Base-by-base conservation (phyloP, 2,797 vertebrate species). In the Eidolon dupreanum region DNA sequence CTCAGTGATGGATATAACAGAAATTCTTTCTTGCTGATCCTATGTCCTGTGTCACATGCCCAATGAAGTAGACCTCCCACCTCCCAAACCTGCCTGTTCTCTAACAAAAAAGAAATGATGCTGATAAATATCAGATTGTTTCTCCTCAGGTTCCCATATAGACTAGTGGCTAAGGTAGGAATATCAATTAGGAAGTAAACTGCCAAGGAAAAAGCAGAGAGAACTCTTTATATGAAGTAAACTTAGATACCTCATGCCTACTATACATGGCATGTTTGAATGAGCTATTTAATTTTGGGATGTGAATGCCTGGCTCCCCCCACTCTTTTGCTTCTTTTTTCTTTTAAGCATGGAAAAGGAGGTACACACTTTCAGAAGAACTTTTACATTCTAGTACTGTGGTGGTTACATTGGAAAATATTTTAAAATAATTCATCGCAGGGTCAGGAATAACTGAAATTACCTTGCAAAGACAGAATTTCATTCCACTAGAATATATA, bases 381-480 rank as follows among this genome's bases (percentile, higher is more conserved):
- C 15, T 43, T 92, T 83, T 77, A 92, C 81, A 82, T 83, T 87
- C n/a, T 33, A 79, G 65, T 92, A 83, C n/a, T 87, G 55, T 26
- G 26, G 31, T 53, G 71, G 11, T 82, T 71, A 88, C 24, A 81
- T 0, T 82, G 55, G 17, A 20, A 92, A 89, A n/a, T 81, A 79
- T 68, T 84, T 88, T 31, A 74, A 88, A 88, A 91, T 31, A 63
- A 88, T 66, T 88, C 2, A 51, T 57, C 33, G 38, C 9, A 53
- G 49, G 83, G 41, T 22, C 57, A 92, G 26, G 13, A 90, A 79
- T 20, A 86, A 22, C 66, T 93, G 46, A 90, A 53, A 65, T 92
- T 68, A 93, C 31, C 84, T 92, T 75, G 63, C 31, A 81, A 92
- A 82, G 57, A 75, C 11, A 93, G 43, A 90, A 82, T 93, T 85